Percentiles rank a stretch among this genome's conserved stretches.
Evolutionary conservation across 1,140 invertebrate genomes (phyloP).

Genomic region (Maconellicoccus hirsutus): DNA sequence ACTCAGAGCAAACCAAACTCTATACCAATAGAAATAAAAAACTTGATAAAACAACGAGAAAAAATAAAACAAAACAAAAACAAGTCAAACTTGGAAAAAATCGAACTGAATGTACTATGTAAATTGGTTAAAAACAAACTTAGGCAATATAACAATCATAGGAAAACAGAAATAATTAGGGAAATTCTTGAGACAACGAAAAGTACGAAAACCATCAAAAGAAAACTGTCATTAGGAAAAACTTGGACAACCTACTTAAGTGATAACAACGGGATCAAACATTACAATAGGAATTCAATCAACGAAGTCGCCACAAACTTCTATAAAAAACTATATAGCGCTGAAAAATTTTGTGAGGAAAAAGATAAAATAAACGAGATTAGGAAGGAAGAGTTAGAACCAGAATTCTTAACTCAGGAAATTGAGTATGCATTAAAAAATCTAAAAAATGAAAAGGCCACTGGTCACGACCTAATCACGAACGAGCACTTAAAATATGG

Average conservation of each 20-base stretch:
- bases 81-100: background rate
- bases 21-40: no score
- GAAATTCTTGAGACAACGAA: background rate
- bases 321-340: background rate
- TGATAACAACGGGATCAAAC: background rate
- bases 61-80: background rate
- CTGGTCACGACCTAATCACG: conserved; percentile 21
- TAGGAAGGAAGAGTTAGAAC: background rate
- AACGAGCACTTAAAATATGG: conserved; percentile 22
- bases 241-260: background rate
- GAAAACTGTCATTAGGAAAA: background rate
- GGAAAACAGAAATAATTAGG: background rate
- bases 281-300: background rate
- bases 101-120: background rate
- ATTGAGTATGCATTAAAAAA: background rate
- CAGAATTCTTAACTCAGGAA: background rate
- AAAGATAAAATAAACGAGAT: no score
- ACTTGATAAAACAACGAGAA: background rate
- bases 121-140: background rate
- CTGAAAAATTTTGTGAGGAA: background rate
- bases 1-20: no score
- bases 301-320: background rate
- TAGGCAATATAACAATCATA: background rate
- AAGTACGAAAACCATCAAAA: background rate
- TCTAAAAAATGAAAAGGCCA: conserved; percentile 23